These are phyloP conservation scores for Gymnothorax reevesii DNA, from an alignment of 2,797 vertebrate species.

Conservation along the genomic window DNA sequence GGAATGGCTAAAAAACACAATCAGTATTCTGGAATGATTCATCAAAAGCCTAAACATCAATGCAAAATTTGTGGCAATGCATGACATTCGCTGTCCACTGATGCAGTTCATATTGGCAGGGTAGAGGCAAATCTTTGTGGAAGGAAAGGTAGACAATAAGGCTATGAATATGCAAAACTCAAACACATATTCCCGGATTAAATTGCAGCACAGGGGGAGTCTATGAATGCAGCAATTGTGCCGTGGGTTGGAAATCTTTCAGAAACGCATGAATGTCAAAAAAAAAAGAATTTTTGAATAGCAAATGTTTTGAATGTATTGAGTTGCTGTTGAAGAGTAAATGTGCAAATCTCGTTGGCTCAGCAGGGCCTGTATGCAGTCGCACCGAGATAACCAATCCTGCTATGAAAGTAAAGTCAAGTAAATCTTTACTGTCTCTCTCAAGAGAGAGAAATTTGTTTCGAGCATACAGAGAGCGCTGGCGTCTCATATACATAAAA, in stretches of 20 bases:
- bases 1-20: not conserved
- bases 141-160: not conserved
- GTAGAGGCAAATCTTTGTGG: not conserved
- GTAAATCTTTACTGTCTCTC: too few relatives aligned
- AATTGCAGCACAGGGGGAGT: too few relatives aligned
- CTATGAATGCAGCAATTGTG: too few relatives aligned
- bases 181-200: not conserved
- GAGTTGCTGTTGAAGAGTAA: not conserved
- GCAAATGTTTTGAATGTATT: not conserved
- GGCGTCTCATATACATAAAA: too few relatives aligned
- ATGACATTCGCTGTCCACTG: not conserved
- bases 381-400: too few relatives aligned
- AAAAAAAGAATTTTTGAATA: not conserved
- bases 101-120: not conserved
- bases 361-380: too few relatives aligned
- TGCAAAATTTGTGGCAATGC: not conserved
- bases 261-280: not conserved
- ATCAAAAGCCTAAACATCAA: not conserved
- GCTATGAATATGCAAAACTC: not conserved
- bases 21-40: not conserved
- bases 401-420: too few relatives aligned
- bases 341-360: too few relatives aligned
- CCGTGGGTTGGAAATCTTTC: not conserved
- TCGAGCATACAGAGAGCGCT: too few relatives aligned
- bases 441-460: too few relatives aligned